Percentiles rank a stretch among this genome's conserved stretches.
Conservation (phyloP, 2,113 vertebrate genomes). For the Misgurnus mizolepis region DNA sequence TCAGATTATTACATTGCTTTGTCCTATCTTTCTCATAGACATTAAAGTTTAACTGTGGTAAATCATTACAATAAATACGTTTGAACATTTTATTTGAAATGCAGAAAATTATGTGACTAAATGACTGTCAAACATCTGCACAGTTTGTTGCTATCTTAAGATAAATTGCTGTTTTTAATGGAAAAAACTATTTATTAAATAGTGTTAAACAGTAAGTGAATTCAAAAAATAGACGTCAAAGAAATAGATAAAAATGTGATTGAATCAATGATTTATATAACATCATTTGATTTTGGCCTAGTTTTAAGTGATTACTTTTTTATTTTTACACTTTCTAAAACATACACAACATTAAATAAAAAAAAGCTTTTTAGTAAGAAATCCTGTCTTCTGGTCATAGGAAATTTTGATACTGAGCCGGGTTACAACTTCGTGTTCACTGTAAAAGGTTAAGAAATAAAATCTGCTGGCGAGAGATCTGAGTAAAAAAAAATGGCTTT, state of each 20-base stretch:
- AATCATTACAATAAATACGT: too few relatives aligned
- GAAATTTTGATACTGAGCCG: too few relatives aligned
- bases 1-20: not conserved
- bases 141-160: conserved; percentile 48
- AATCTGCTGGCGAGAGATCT: too few relatives aligned
- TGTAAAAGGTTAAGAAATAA: too few relatives aligned
- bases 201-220: conserved; percentile 42
- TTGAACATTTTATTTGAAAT: conserved; percentile 24
- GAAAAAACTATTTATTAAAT: conserved; percentile 59
- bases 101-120: conserved; percentile 31
- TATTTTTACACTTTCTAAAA: too few relatives aligned
- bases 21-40: not conserved
- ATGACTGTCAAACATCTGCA: conserved; percentile 48
- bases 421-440: too few relatives aligned
- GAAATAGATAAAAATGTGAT: not conserved
- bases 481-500: not conserved
- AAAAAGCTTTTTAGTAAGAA: too few relatives aligned
- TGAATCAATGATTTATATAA: not conserved
- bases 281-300: not conserved
- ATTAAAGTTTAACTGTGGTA: not conserved
- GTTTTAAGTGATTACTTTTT: not conserved
- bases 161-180: conserved; percentile 50
- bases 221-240: conserved; percentile 39
- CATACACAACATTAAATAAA: too few relatives aligned
- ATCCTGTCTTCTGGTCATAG: too few relatives aligned